A percentile compares a stretch with the other conserved stretches of the same genome.
phyloP scores from a whole-genome alignment of 2,113 vertebrate genomes.

The Candoia aspera region DNA sequence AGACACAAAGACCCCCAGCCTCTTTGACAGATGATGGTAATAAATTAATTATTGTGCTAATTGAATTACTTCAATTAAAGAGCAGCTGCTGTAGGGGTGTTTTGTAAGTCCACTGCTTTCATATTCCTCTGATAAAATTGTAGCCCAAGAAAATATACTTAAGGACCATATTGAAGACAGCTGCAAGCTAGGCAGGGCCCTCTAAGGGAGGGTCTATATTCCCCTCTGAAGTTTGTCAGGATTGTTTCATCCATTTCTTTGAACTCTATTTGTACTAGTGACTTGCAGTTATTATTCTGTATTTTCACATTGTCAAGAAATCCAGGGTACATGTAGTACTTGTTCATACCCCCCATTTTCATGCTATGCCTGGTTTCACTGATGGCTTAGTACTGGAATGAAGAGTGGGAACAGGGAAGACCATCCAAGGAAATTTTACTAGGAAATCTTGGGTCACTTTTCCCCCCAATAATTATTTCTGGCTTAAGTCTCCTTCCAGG shows the following conservation, averaged over 20 bases:
- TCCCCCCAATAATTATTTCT: background rate
- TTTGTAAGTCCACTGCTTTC: constrained; percentile 26
- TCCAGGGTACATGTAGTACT: background rate
- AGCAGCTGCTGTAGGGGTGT: constrained; percentile 13
- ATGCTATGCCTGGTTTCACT: background rate
- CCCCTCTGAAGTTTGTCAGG: background rate
- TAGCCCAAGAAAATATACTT: background rate
- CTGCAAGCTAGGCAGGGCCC: background rate
- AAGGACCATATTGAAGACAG: constrained; percentile 7
- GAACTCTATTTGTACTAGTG: background rate
- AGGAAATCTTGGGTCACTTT: background rate
- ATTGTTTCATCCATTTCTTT: constrained; percentile 5
- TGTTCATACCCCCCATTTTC: background rate
- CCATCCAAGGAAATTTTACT: background rate
- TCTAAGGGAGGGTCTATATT: constrained; percentile 8
- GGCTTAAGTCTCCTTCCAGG: background rate
- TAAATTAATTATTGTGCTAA: background rate
- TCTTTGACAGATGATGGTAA: background rate
- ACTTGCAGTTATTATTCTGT: background rate
- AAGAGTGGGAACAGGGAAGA: background rate
- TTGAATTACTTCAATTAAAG: constrained; percentile 33
- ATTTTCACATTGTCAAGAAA: background rate
- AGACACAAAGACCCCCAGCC: background rate
- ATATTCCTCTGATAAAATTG: constrained; percentile 19
- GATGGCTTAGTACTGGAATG: background rate